Evolutionary conservation across 2,888 invertebrate genomes (phyloP).

Genomic region (Sinhomidia bicolor): DNA sequence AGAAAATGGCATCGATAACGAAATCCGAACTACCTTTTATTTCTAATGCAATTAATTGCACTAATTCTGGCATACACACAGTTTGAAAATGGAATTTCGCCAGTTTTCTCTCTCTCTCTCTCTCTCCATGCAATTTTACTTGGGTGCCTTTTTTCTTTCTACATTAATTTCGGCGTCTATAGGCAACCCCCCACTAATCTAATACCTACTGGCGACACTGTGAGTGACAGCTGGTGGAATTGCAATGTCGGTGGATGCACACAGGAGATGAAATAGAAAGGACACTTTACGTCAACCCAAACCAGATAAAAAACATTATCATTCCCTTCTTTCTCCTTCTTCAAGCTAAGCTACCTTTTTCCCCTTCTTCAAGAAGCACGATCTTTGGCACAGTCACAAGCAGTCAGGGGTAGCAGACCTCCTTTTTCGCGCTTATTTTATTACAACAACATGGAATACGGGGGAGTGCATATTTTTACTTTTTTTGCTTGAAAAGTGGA

Average conservation of each 20-base stretch:
- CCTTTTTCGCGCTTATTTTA: slow-evolving; percentile 3
- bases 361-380: background rate
- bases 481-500: too few species aligned
- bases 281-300: slow-evolving; percentile 58
- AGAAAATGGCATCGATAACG: too few species aligned
- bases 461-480: background rate
- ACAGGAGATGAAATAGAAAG: slow-evolving; percentile 23
- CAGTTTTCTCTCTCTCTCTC: background rate
- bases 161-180: too few species aligned
- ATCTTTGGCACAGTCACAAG: slow-evolving; percentile 52
- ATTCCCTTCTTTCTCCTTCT: background rate
- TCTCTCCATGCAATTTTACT: too few species aligned
- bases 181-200: too few species aligned
- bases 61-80: too few species aligned
- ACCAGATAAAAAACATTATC: slow-evolving; percentile 19
- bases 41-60: too few species aligned
- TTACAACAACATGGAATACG: background rate
- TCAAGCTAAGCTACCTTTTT: background rate
- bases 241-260: slow-evolving; percentile 52
- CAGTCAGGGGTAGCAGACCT: too few species aligned
- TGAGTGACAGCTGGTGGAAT: slow-evolving; percentile 36
- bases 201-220: background rate
- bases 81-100: background rate
- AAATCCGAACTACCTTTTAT: too few species aligned
- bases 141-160: too few species aligned